Percentiles rank a stretch among this genome's conserved stretches.
These are phyloP conservation scores for Glossophaga mutica DNA, from an alignment of 2,797 vertebrate species.

Conservation along the genomic window DNA sequence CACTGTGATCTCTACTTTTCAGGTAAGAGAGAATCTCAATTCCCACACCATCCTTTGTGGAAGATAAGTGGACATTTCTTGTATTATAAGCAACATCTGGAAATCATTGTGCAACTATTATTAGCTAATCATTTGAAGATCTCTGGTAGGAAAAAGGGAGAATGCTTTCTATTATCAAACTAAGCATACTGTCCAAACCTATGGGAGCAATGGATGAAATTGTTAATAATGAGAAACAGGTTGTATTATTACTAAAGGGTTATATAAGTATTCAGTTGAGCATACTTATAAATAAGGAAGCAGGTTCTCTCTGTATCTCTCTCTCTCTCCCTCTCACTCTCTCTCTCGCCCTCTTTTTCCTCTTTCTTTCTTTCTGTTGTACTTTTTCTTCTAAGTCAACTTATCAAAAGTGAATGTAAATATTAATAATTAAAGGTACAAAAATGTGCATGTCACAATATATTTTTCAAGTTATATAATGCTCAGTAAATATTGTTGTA, in stretches of 20 bases:
- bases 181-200: constrained; percentile 54
- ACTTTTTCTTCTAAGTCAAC: not conserved
- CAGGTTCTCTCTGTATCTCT: not conserved
- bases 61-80: constrained; percentile 49
- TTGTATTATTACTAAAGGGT: constrained; percentile 17
- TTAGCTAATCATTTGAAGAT: constrained; percentile 72
- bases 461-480: not conserved
- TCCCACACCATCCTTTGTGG: constrained; percentile 21
- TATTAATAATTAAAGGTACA: not conserved
- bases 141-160: constrained; percentile 57
- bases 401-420: constrained; percentile 23
- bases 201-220: constrained; percentile 49
- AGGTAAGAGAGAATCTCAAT: constrained; percentile 28
- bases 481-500: not conserved
- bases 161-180: constrained; percentile 54
- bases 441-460: not conserved
- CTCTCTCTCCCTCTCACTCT: not conserved
- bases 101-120: constrained; percentile 63
- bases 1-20: constrained; percentile 26
- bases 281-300: constrained; percentile 18
- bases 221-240: constrained; percentile 65
- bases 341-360: not conserved
- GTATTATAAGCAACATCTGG: constrained; percentile 64
- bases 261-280: constrained; percentile 24
- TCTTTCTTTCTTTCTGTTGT: not conserved